Evolutionary conservation across 2,797 vertebrate genomes (phyloP), one percentile per base, ranked within the genome.

Genomic region (Microhierax caerulescens): DNA sequence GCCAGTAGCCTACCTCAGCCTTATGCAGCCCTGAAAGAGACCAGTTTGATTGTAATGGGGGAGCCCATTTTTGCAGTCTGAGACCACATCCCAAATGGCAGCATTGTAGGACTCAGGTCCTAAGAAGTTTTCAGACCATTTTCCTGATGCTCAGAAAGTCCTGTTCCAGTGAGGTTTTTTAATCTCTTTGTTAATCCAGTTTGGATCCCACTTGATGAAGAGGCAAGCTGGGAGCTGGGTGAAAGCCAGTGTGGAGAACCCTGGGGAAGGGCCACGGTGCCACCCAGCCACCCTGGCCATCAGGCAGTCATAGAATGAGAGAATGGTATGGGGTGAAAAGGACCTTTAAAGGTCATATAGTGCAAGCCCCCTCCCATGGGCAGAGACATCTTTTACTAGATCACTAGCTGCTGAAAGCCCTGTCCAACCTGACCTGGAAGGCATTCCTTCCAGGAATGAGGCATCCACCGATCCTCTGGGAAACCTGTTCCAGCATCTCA

Each of bases 1-100:
- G 14, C 67, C 27, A 16, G 78, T 86, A 93, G 88, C 82, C 61
- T 94, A 57, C 77, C 96, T 95, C 94, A 77, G 34, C 22, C 39
- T 93, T 73, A 92, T 96, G 6, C 80, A 87, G 59, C 89, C 74
- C 79, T 82, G 84, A 92, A 73, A 75, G 59, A 51, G 30, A 57
- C 19, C 2, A 2, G 7, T 36, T 57, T 64, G 77, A 15, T 16
- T 57, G 13, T 65, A 32, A 63, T 0, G 9, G 27, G 10, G 30
- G 30, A 73, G 36, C 25, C 18, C 36, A 36, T 81, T 57, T 91
- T 41, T 87, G 22, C 19, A 30, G 30, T 50, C 37, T 28, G 7
- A 50, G 36, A 48, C 47, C 30, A 37, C 0, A 0, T 77, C 36
- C 36, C 23, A 34, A 18, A 32, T 53, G 84, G 13, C 65, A 68